Evolutionary conservation across 2,113 vertebrate genomes (phyloP).

Genomic region (Galeopterus variegatus): DNA sequence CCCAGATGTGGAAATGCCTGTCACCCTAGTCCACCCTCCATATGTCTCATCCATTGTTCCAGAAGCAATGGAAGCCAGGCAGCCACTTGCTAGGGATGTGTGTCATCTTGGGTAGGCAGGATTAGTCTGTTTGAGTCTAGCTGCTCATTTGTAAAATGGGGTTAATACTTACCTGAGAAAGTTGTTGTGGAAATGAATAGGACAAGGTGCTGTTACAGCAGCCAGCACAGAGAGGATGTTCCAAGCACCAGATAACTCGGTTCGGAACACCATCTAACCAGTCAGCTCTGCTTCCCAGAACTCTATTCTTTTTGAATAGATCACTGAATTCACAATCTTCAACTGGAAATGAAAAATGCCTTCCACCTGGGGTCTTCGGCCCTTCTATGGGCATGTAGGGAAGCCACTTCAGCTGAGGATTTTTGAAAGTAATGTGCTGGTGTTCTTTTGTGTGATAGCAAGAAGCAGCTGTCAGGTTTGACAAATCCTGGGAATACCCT

Average conservation of each 20-base stretch:
- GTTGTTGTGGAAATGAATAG: not conserved
- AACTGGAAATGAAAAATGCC: not conserved
- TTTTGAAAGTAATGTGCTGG: not conserved
- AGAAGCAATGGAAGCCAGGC: not conserved
- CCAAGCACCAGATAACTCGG: no score
- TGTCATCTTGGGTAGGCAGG: not conserved
- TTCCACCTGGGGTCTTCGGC: not conserved
- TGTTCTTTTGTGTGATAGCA: not conserved
- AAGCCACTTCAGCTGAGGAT: not conserved
- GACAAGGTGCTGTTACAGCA: not conserved
- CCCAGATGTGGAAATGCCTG: not conserved
- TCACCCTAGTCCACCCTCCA: not conserved
- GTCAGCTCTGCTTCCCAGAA: not conserved
- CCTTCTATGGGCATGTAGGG: not conserved
- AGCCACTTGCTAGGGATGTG: not conserved
- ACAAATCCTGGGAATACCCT: not conserved
- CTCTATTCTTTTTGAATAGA: not conserved
- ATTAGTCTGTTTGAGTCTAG: not conserved
- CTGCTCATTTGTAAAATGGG: not conserved
- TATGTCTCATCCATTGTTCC: accelerated
- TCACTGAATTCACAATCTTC: not conserved
- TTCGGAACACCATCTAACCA: not conserved
- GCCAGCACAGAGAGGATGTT: accelerated
- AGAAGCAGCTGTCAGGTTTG: not conserved
- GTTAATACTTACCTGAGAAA: constrained; percentile 64